These are phyloP conservation scores for Solen grandis DNA, from an alignment of 1,140 invertebrate genomes.

Conservation along the genomic window DNA sequence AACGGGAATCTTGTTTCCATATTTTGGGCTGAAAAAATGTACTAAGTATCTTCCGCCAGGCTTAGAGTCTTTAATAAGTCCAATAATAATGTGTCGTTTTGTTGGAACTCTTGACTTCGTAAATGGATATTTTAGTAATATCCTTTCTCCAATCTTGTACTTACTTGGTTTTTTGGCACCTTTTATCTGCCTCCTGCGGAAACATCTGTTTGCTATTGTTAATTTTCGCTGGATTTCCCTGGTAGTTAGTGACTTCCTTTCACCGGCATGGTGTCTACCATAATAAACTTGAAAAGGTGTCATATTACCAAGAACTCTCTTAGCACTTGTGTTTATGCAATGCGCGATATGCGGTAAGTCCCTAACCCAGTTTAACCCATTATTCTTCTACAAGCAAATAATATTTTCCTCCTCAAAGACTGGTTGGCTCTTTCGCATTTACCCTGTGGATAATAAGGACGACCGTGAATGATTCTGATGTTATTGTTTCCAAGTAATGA, in stretches of 20 bases:
- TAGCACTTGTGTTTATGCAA: constrained; percentile 10
- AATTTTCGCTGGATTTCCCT: background rate
- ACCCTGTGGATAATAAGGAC: constrained; percentile 19
- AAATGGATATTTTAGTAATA: background rate
- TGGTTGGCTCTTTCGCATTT: constrained; percentile 15
- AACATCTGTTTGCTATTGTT: background rate
- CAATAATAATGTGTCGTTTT: constrained; percentile 2
- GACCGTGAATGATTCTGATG: no score
- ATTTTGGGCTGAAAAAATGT: background rate
- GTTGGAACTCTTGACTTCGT: constrained; percentile 3
- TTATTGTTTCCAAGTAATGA: no score
- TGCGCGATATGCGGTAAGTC: constrained; percentile 1
- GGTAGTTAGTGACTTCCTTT: background rate
- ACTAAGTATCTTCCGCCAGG: constrained; percentile 7
- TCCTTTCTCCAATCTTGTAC: background rate
- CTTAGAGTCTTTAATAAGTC: constrained; percentile 1
- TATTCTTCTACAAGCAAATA: constrained; percentile 13
- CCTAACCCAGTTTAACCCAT: constrained; percentile 16
- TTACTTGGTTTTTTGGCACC: background rate
- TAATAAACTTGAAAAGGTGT: constrained; percentile 18
- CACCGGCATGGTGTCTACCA: constrained; percentile 2
- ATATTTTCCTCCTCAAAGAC: constrained; percentile 1
- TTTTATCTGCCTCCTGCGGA: background rate
- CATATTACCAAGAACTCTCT: constrained; percentile 14
- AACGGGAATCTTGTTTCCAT: background rate